Conservation (phyloP, 2,888 invertebrate genomes). For the Nomada hirtipes region DNA sequence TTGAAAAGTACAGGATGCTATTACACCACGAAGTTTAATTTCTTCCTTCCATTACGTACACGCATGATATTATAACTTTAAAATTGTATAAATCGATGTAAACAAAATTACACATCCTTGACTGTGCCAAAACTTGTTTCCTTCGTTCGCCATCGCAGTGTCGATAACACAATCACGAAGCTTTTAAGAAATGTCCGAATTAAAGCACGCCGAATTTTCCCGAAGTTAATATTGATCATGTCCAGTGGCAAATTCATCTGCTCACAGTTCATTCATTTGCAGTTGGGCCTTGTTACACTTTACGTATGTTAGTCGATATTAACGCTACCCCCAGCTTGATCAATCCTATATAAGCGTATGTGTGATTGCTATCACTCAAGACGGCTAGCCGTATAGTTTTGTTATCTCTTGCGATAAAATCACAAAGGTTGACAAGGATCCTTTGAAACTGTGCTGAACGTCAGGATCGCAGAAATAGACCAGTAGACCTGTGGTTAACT, state of each 20-base stretch:
- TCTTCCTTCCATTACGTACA: background rate
- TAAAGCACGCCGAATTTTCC: background rate
- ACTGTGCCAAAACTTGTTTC: background rate
- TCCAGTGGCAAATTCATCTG: background rate
- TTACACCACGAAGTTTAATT: background rate
- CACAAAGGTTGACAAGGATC: constrained; percentile 41
- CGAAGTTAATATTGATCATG: background rate
- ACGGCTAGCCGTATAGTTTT: background rate
- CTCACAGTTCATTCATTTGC: background rate
- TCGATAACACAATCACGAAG: background rate
- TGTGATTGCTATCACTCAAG: constrained; percentile 23
- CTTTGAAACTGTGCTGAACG: constrained; percentile 41
- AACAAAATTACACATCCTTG: background rate
- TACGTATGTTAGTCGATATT: background rate
- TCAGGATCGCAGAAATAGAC: constrained; percentile 47
- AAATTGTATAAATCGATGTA: no score
- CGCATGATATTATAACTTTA: background rate
- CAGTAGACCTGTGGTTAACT: constrained; percentile 36
- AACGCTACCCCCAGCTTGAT: constrained; percentile 6
- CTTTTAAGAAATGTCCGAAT: background rate
- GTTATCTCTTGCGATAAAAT: constrained; percentile 16
- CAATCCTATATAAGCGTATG: background rate
- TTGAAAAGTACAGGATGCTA: no score
- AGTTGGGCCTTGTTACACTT: background rate
- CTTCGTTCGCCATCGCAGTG: background rate